These are phyloP conservation scores for Sterrhoptilus dennistouni DNA, from an alignment of 2,113 vertebrate species.

Conservation along the genomic window DNA sequence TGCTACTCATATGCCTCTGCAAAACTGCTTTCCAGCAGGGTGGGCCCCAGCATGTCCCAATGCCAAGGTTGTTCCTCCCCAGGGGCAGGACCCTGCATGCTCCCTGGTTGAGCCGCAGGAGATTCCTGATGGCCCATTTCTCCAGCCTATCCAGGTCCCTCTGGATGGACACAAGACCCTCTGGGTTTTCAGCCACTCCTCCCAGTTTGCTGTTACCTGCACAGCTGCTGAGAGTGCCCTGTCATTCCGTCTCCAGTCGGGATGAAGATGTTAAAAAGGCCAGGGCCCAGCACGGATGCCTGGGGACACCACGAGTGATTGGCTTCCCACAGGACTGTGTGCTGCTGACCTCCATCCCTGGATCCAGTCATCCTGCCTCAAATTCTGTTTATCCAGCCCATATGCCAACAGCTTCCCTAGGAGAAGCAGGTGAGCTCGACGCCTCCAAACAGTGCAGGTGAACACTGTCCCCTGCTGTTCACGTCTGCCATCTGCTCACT, in stretches of 20 bases:
- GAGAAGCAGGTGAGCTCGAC: not conserved
- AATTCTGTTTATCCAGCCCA: rapidly evolving
- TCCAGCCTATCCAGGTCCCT: not conserved
- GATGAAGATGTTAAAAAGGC: not conserved
- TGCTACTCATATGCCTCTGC: not conserved
- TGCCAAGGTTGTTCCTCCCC: not conserved
- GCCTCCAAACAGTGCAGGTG: not conserved
- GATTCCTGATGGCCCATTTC: not conserved
- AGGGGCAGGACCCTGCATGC: not conserved
- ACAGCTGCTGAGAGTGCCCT: not conserved
- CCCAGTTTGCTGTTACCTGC: not conserved
- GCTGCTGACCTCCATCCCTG: not conserved
- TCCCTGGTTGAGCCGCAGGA: not conserved
- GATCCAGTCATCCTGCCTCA: not conserved
- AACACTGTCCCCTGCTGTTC: not conserved
- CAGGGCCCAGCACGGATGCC: not conserved
- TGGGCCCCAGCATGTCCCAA: not conserved
- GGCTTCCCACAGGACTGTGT: not conserved
- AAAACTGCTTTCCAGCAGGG: not conserved
- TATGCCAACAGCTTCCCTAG: not conserved
- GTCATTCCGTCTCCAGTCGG: not conserved
- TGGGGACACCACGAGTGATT: too few species aligned
- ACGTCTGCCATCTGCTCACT: not conserved
- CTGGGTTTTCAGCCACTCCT: not conserved
- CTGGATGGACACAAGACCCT: not conserved